Evolutionary conservation across 2,888 invertebrate genomes (phyloP), one percentile per base, ranked within the genome.

Genomic region (Biston betularia): DNA sequence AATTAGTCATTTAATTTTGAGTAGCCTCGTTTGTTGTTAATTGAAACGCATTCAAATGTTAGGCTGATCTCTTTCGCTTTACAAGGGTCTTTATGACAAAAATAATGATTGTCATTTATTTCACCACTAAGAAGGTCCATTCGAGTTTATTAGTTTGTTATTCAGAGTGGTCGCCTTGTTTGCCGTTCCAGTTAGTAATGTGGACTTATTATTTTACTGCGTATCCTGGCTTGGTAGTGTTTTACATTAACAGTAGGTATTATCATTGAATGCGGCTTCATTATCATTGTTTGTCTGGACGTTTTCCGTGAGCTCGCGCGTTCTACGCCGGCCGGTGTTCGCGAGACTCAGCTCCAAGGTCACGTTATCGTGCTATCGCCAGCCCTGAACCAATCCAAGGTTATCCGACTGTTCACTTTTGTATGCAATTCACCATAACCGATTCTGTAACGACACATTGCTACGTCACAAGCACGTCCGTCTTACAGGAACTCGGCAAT

Each of bases 291-390:
- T 90, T 90, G 91, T 89, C 85, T 89, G 88, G 83, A 85, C 83
- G 85, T 89, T 92, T 90, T 88, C 89, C 89, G 87, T 83, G 85
- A 86, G 89, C 83, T 81, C 79, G 84, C 83, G 84, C 86, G 87
- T 80, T 83, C 84, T 86, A 83, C 82, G 89, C 91, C 91, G 90
- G 90, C 89, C 90, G 92, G 92, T 88, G 81, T 85, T 88, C 88
- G 88, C 86, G 86, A 86, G 86, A 82, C 87, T 88, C 84, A 83
- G 83, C 75, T 79, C 80, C 93, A 93, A 93, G 93, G 93, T 92
- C 93, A 88, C 89, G 90, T 93, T 93, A 93, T 93, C 93, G 89
- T 87, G 88, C 87, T 89, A 89, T 89, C 90, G 90, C 84, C 88
- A 89, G 85, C 88, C 89, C 89, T 89, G 88, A 87, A 86, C 88